phyloP scores from a whole-genome alignment of 2,797 vertebrate species.

The Neosalanx taihuensis region DNA sequence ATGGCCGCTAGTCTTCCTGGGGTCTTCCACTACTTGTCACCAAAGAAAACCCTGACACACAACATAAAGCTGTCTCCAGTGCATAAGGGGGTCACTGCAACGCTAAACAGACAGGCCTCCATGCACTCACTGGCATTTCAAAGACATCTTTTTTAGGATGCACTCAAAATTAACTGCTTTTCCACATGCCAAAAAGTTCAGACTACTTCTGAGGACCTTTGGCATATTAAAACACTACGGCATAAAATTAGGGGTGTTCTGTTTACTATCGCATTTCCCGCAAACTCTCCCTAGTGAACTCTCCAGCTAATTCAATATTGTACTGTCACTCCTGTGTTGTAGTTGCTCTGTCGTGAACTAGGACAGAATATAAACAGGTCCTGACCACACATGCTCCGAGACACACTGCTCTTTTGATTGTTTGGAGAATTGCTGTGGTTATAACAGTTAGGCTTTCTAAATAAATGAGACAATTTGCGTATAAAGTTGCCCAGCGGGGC shows the following conservation, averaged over 20 bases:
- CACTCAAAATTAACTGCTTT: no score
- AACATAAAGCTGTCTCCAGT: no score
- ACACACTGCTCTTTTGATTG: neutral
- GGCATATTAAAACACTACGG: no score
- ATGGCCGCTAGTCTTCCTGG: no score
- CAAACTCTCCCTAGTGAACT: neutral
- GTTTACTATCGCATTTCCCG: no score
- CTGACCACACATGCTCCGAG: neutral
- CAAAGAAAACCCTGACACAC: no score
- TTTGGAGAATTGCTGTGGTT: neutral
- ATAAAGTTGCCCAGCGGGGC: constrained; percentile 41
- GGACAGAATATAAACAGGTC: neutral
- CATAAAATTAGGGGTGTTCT: no score
- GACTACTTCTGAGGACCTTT: no score
- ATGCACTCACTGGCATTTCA: neutral
- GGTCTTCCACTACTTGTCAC: no score
- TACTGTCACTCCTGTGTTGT: neutral
- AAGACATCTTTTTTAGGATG: neutral
- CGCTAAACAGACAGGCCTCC: neutral
- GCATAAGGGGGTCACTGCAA: neutral
- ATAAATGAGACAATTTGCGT: constrained; percentile 46
- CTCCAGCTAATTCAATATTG: neutral
- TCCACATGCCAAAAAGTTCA: no score
- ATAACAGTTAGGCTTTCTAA: constrained; percentile 23
- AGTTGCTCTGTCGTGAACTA: neutral